Base-by-base conservation (phyloP, 2,888 invertebrate genomes). In the Steromphala cineraria region DNA sequence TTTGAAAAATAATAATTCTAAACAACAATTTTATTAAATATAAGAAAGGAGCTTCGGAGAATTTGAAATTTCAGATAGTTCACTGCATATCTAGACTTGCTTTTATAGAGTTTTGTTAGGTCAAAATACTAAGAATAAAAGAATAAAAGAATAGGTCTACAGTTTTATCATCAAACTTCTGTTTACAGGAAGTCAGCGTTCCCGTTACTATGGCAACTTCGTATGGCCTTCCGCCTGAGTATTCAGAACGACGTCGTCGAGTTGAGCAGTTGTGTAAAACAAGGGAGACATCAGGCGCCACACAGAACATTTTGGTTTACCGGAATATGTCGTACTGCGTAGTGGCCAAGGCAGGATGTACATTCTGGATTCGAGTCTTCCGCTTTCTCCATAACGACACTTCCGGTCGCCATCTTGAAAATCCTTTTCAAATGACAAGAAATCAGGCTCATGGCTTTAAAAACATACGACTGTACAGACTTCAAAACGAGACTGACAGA, bases 291-390 rank as follows among this genome's bases (percentile, higher is more conserved):
- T 28, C 62, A 2, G 62, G 28, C 0, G 2, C 28, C 3, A 62
- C 62, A 24, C 24, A 62, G 0, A 62, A 21, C 4, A 62, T 62
- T 0, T 55, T 67, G 28, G 74, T 75, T 15, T 40, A 55, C 0
- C 40, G 80, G 0, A 82, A 83, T 10, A 76, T 87, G 15, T 78
- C 86, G 0, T 88, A 85, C 78, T 89, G 89, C 74, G 81, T 82
- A 8, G 83, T 89, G 0, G 87, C 85, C 1, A 89, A 89, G 56
- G 87, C 85, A 2, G 89, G 88, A 0, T 87, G 87, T 75, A 89
- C 89, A 0, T 84, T 86, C 55, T 89, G 88, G 87, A 84, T 85
- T 21, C 80, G 86, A 13, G 79, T 89, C 7, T 84, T 89, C 31
- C 83, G 84, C 28, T 87, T 77, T 71, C 67, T 88, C 15, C 75